A percentile compares a stretch with the other conserved stretches of the same genome.
Conservation (phyloP, 2,888 invertebrate species). For the Machimus rusticus region DNA sequence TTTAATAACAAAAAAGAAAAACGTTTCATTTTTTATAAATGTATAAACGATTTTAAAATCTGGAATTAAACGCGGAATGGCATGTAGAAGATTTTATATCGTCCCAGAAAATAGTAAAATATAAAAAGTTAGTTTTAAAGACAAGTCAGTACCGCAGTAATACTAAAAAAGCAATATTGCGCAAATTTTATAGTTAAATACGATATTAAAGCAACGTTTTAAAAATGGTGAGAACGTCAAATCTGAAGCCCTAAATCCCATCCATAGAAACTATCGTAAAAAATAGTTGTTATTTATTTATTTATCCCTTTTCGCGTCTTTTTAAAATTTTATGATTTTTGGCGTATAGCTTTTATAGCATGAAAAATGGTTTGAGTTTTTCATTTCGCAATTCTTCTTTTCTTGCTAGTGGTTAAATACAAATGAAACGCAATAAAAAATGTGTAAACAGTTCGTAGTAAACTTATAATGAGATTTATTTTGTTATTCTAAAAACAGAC, state of each 20-base stretch:
- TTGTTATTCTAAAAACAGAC: neutral
- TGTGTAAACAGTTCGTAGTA: neutral
- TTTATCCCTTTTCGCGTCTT: neutral
- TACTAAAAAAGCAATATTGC: neutral
- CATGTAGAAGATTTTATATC: too few relatives aligned
- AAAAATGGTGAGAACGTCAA: neutral
- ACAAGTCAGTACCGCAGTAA: neutral
- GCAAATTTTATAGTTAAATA: neutral
- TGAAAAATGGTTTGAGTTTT: neutral
- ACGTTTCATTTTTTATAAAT: too few relatives aligned
- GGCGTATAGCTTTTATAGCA: neutral
- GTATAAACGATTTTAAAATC: too few relatives aligned
- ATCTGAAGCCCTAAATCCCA: neutral
- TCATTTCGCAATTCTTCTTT: neutral
- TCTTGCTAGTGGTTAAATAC: neutral
- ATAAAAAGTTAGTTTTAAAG: neutral
- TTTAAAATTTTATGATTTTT: neutral
- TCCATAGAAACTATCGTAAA: neutral
- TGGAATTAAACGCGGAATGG: too few relatives aligned
- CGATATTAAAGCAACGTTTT: neutral
- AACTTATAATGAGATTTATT: neutral
- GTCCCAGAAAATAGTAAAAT: neutral
- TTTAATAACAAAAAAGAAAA: too few relatives aligned
- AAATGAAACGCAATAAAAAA: neutral
- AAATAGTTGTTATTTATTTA: neutral